Evolutionary conservation across 2,113 vertebrate species (phyloP).

Genomic region (Tricholaema leucomelas): DNA sequence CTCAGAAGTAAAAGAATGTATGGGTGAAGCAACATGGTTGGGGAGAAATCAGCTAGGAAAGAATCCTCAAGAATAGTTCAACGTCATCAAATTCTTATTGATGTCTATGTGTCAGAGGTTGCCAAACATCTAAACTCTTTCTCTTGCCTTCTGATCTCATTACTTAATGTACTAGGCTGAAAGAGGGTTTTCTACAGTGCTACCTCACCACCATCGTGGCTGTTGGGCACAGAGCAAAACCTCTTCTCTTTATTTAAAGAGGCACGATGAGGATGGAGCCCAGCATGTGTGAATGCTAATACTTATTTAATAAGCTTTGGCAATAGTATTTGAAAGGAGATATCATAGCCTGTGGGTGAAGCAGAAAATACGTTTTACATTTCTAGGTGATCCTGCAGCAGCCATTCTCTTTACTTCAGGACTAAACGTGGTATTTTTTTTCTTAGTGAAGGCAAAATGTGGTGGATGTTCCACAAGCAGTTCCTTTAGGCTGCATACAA

Average conservation of each 20-base stretch:
- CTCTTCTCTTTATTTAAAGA: not conserved
- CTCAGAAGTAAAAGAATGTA: not conserved
- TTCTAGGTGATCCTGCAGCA: not conserved
- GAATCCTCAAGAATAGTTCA: not conserved
- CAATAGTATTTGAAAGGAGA: not conserved
- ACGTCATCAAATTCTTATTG: not conserved
- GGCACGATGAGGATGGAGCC: not conserved
- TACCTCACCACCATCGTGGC: not conserved
- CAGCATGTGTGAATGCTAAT: not conserved
- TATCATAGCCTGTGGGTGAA: not conserved
- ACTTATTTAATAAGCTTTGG: not conserved
- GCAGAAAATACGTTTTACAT: not conserved
- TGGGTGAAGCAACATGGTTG: not conserved
- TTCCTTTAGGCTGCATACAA: not conserved
- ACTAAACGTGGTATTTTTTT: not conserved
- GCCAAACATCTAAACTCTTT: not conserved
- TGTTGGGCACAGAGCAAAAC: not conserved
- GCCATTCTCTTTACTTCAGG: not conserved
- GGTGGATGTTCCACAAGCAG: not conserved
- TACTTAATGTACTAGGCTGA: not conserved
- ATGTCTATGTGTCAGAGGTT: slow-evolving; percentile 21
- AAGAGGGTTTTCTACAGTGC: not conserved
- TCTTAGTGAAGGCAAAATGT: not conserved
- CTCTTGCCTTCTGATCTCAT: slow-evolving; percentile 22
- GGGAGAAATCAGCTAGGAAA: not conserved